Evolutionary conservation across 1,140 invertebrate genomes (phyloP).

Genomic region (Trissolcus basalis): DNA sequence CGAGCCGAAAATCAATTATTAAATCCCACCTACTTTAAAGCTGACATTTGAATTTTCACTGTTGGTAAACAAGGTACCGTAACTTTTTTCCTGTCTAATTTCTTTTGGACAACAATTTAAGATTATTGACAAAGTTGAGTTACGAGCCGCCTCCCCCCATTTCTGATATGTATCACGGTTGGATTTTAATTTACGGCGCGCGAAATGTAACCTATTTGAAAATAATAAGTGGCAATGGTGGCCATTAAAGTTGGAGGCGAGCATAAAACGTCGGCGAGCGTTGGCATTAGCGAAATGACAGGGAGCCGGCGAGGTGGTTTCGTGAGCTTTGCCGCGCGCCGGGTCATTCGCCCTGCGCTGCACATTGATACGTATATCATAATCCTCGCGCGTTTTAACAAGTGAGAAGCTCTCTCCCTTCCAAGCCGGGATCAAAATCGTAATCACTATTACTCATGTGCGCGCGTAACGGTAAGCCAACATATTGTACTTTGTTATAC

Average conservation of each 20-base stretch:
- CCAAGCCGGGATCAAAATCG: conserved; percentile 36
- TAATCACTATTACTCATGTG: conserved; percentile 42
- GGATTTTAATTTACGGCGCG: conserved; percentile 49
- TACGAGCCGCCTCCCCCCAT: no score
- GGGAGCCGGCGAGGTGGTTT: conserved; percentile 36
- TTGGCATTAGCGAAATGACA: conserved; percentile 48
- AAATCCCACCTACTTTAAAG: no score
- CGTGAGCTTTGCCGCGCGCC: conserved; percentile 49
- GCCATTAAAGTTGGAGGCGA: conserved; percentile 25
- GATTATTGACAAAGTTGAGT: conserved; percentile 19
- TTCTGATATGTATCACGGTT: no score
- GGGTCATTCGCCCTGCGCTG: conserved; percentile 47
- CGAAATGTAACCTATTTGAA: conserved; percentile 20
- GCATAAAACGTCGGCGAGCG: conserved; percentile 20
- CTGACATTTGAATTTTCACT: no score
- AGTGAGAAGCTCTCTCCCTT: conserved; percentile 18
- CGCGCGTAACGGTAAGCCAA: conserved; percentile 13
- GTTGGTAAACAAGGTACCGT: no score
- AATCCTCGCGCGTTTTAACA: conserved; percentile 51
- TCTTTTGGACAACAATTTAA: no score
- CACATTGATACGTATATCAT: conserved; percentile 58
- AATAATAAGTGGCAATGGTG: conserved; percentile 38
- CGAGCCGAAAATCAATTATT: no score
- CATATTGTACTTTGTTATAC: conserved; percentile 29
- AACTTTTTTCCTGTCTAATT: no score